phyloP scores from a whole-genome alignment of 2,797 vertebrate genomes.

The Melanotaenia nigrans region DNA sequence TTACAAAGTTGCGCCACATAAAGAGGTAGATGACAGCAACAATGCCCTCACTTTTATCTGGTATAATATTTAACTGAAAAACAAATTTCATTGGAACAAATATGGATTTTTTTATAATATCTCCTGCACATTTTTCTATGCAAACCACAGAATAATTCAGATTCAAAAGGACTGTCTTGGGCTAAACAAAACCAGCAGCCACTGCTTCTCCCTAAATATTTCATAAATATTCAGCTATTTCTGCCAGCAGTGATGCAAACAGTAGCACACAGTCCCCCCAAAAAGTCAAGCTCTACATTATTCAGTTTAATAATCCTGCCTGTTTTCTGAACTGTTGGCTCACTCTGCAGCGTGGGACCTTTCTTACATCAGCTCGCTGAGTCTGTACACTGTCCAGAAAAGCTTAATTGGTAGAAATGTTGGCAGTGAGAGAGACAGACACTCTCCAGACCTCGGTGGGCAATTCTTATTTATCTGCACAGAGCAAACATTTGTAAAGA shows the following conservation, averaged over 20 bases:
- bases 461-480: background rate
- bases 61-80: background rate
- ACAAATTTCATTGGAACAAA: too few species aligned
- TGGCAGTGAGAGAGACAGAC: background rate
- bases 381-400: slow-evolving; percentile 7
- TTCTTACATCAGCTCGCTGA: slow-evolving; percentile 28
- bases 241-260: slow-evolving; percentile 53
- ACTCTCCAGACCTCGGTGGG: background rate
- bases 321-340: slow-evolving; percentile 46
- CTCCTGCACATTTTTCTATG: too few species aligned
- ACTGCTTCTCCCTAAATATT: slow-evolving; percentile 65
- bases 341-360: slow-evolving; percentile 44
- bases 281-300: slow-evolving; percentile 60
- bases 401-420: slow-evolving; percentile 43
- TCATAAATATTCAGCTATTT: slow-evolving; percentile 71
- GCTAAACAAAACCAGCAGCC: slow-evolving; percentile 24
- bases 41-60: background rate
- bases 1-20: too few species aligned
- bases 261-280: slow-evolving; percentile 39
- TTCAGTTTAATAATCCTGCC: slow-evolving; percentile 59
- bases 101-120: too few species aligned
- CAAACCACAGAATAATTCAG: slow-evolving; percentile 16
- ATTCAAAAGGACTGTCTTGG: slow-evolving; percentile 12
- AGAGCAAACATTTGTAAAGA: background rate
- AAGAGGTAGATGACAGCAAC: background rate